Evolutionary conservation across 2,888 invertebrate genomes (phyloP).

Genomic region (Pemphredon lugubris): DNA sequence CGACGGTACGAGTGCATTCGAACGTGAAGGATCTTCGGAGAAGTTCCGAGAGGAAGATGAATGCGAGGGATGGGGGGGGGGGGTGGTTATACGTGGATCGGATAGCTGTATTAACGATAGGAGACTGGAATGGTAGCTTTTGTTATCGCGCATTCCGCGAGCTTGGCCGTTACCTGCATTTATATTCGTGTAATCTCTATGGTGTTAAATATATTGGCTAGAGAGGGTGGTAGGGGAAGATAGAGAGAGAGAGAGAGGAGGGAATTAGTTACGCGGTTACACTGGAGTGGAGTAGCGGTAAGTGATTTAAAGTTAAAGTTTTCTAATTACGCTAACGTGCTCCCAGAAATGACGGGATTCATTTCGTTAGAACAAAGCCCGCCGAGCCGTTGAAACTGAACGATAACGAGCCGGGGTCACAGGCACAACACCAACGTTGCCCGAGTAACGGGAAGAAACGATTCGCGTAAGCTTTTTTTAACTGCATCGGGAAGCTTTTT

Average conservation of each 20-base stretch:
- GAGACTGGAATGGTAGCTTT: neutral
- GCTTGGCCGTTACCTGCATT: too few species aligned
- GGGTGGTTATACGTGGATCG: neutral
- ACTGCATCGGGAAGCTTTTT: conserved; percentile 9
- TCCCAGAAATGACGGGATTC: conserved; percentile 19
- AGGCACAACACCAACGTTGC: conserved; percentile 25
- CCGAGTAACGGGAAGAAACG: conserved; percentile 18
- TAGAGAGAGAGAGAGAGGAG: too few species aligned
- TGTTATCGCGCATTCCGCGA: too few species aligned
- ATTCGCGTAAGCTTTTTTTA: conserved; percentile 16
- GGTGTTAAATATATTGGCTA: too few species aligned
- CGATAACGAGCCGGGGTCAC: conserved; percentile 23
- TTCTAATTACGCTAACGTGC: conserved; percentile 34
- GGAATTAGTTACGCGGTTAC: neutral
- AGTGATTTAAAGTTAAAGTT: conserved; percentile 20
- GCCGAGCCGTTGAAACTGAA: conserved; percentile 22
- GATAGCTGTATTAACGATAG: neutral
- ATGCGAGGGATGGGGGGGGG: neutral
- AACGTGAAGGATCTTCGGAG: conserved; percentile 27
- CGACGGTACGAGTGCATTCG: conserved; percentile 23
- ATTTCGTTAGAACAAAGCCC: conserved; percentile 25
- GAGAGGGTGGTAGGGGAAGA: too few species aligned
- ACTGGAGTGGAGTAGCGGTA: conserved; percentile 7
- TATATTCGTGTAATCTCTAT: too few species aligned
- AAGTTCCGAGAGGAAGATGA: conserved; percentile 7